Conservation (phyloP, 2,888 invertebrate genomes). For the Galeopsomyia nigrocyanea region DNA sequence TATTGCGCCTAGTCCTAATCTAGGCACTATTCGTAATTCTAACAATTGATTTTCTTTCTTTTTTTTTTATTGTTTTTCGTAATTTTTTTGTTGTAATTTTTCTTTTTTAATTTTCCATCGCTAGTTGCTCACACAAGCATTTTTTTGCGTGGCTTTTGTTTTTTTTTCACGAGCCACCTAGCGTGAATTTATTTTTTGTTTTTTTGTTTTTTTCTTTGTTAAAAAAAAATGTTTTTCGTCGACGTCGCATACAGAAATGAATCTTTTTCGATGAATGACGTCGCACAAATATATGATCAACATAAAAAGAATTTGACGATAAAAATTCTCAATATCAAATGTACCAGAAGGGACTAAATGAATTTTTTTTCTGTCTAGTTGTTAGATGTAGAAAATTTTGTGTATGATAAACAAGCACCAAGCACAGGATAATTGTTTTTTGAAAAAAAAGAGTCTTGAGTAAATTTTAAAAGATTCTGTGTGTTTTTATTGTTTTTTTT, state of each 20-base stretch:
- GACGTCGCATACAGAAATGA: too few species aligned
- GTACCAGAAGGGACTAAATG: conserved; percentile 1
- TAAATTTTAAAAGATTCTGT: conserved; percentile 37
- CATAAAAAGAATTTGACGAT: too few species aligned
- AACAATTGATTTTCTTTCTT: conserved; percentile 5
- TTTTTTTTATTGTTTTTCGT: conserved; percentile 7
- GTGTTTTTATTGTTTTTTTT: conserved; percentile 32
- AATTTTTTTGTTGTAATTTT: conserved; percentile 4
- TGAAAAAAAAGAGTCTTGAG: conserved; percentile 27
- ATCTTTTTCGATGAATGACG: too few species aligned
- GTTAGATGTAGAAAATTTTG: conserved; percentile 6
- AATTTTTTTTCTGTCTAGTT: neutral
- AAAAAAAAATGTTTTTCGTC: too few species aligned
- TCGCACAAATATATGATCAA: too few species aligned
- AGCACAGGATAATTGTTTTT: conserved; percentile 22
- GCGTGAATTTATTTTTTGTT: too few species aligned
- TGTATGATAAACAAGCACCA: conserved; percentile 3
- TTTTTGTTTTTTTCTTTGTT: too few species aligned
- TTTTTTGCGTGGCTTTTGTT: too few species aligned
- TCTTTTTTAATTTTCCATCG: too few species aligned
- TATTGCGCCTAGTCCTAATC: conserved; percentile 39
- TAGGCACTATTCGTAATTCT: conserved; percentile 39
- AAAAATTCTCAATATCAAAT: neutral
- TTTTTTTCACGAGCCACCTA: too few species aligned
- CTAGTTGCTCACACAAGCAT: too few species aligned